Percentiles rank a stretch among this genome's conserved stretches.
phyloP scores from a whole-genome alignment of 2,888 invertebrate genomes.

The Drosophila multiciliata region DNA sequence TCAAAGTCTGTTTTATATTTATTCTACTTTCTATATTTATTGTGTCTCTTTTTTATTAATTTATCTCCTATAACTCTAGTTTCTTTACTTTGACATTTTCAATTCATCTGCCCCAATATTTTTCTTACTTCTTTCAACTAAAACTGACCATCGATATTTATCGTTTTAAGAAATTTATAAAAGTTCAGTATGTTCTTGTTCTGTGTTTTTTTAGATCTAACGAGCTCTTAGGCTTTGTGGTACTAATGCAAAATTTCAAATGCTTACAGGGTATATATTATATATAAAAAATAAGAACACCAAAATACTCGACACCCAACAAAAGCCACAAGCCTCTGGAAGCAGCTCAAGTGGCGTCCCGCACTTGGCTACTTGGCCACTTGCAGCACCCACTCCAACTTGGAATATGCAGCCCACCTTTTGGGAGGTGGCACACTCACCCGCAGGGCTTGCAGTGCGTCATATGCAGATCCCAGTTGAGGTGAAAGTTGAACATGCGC shows the following conservation, averaged over 20 bases:
- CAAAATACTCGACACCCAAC: conserved; percentile 52
- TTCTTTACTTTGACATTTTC: background rate
- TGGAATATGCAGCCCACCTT: background rate
- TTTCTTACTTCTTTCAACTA: background rate
- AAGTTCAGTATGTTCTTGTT: background rate
- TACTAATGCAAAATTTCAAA: background rate
- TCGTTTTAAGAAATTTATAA: background rate
- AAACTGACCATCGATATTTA: background rate
- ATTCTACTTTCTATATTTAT: background rate
- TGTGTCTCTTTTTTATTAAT: background rate
- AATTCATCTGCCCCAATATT: background rate
- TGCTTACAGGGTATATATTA: conserved; percentile 6
- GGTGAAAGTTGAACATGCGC: conserved; percentile 85
- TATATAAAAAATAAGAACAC: conserved; percentile 11
- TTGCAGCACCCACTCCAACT: conserved; percentile 32
- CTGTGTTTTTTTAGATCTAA: background rate
- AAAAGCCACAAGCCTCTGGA: conserved; percentile 71
- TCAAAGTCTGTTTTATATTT: background rate
- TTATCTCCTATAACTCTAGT: background rate
- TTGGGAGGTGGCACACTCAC: conserved; percentile 73
- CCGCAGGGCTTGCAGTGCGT: conserved; percentile 85
- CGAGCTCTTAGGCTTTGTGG: background rate
- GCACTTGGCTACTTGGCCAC: conserved; percentile 57
- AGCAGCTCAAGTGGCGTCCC: conserved; percentile 63
- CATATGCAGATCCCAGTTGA: conserved; percentile 85